Base-by-base conservation (phyloP, 1,140 invertebrate genomes). In the Agraylea sexmaculata region DNA sequence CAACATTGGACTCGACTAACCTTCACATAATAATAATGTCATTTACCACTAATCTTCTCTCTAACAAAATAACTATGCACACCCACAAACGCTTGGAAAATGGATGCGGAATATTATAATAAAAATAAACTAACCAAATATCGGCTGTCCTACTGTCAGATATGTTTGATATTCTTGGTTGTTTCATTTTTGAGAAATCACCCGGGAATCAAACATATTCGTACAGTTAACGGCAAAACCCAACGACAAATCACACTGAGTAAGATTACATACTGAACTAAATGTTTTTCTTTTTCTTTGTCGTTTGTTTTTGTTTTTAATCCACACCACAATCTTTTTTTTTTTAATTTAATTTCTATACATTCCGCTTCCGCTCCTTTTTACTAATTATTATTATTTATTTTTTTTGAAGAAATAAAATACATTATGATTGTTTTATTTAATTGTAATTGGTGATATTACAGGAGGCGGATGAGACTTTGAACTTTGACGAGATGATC, bases 101-200 rank as follows among this genome's bases (percentile, higher is more conserved):
- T n/a, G n/a, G n/a, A n/a, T n/a, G n/a, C n/a, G n/a, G n/a, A n/a
- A n/a, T n/a, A n/a, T n/a, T n/a, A n/a, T n/a, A n/a, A n/a, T n/a
- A n/a, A n/a, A n/a, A n/a, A n/a, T n/a, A n/a, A n/a, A n/a, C n/a
- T n/a, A n/a, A n/a, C n/a, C n/a, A n/a, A n/a, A n/a, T n/a, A n/a
- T n/a, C n/a, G n/a, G n/a, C n/a, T n/a, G n/a, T 38, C 28, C 58
- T 66, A 64, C 83, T 75, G 74, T 85, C 64, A 93, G 91, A 96
- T 96, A 96, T 96, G 91, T 96, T 96, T 96, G 91, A 94, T 95
- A 95, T 95, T 95, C 90, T 96, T 95, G 91, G 90, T 95, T 93
- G 88, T 91, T 73, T 59, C 21, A 55, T 56, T 51, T 66, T 65
- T 59, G 62, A 61, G 56, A 59, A 65, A 74, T 83, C 88, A 88